Conservation (phyloP, 2,113 vertebrate genomes). For the Phalacrocorax aristotelis region DNA sequence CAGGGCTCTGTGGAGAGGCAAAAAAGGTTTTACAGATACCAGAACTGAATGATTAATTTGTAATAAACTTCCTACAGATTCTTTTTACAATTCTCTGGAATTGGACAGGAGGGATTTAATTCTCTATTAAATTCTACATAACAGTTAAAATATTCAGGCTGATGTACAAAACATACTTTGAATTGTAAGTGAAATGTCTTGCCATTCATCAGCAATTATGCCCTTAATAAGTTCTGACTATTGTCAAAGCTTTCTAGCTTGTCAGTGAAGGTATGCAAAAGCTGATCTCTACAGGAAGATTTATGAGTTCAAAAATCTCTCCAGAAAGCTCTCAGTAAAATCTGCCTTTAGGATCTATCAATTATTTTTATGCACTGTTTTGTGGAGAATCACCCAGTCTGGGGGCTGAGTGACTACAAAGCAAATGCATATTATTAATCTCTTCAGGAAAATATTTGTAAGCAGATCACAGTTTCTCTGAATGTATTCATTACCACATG, state of each 20-base stretch:
- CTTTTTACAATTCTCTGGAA: neutral
- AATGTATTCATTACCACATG: neutral
- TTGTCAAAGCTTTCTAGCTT: neutral
- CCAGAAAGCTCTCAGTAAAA: neutral
- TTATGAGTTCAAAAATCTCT: neutral
- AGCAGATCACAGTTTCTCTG: neutral
- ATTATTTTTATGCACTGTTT: neutral
- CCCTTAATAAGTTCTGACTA: slow-evolving; percentile 9
- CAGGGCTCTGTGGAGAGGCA: neutral
- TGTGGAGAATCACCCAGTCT: neutral
- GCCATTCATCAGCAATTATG: slow-evolving; percentile 17
- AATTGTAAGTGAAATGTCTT: neutral
- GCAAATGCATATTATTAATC: neutral
- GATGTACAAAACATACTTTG: neutral
- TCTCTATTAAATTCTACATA: neutral
- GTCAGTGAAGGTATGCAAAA: neutral
- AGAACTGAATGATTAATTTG: neutral
- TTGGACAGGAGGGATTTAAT: neutral
- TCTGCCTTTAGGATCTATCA: neutral
- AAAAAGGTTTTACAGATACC: neutral
- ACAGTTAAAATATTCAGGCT: neutral
- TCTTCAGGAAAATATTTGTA: neutral
- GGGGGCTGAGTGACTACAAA: neutral
- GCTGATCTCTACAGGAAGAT: neutral
- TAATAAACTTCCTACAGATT: neutral